A percentile compares a stretch with the other conserved stretches of the same genome.
phyloP scores from a whole-genome alignment of 2,888 invertebrate species.

The Thysanoteuthis rhombus region DNA sequence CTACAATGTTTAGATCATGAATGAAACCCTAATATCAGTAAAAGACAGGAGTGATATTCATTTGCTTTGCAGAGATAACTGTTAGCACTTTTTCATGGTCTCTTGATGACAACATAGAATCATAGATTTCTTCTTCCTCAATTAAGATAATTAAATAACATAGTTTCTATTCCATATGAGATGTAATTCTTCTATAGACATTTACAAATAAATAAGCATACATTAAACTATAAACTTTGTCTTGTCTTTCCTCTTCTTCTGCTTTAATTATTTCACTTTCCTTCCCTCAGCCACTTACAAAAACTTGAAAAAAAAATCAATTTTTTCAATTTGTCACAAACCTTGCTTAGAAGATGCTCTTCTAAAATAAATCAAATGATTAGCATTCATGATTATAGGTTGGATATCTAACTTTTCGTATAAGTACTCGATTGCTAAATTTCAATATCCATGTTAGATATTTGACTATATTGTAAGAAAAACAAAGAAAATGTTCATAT shows the following conservation, averaged over 20 bases:
- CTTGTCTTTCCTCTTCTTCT: constrained; percentile 14
- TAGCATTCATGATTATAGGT: too few species aligned
- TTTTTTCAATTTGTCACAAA: too few species aligned
- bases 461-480: too few species aligned
- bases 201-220: constrained; percentile 32
- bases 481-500: too few species aligned
- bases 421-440: too few species aligned
- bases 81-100: background rate
- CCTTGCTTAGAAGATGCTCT: too few species aligned
- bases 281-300: too few species aligned
- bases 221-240: background rate
- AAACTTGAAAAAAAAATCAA: too few species aligned
- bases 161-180: constrained; percentile 1
- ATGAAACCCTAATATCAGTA: background rate
- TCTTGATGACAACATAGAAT: background rate
- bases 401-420: too few species aligned
- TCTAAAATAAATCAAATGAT: too few species aligned
- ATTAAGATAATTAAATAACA: constrained; percentile 18
- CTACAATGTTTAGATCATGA: background rate
- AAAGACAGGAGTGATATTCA: background rate
- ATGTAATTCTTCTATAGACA: constrained; percentile 31
- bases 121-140: background rate
- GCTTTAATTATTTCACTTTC: too few species aligned
- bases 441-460: too few species aligned
- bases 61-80: background rate